These are phyloP conservation scores for Calameuta idolon DNA, from an alignment of 2,888 invertebrate genomes.

Conservation along the genomic window DNA sequence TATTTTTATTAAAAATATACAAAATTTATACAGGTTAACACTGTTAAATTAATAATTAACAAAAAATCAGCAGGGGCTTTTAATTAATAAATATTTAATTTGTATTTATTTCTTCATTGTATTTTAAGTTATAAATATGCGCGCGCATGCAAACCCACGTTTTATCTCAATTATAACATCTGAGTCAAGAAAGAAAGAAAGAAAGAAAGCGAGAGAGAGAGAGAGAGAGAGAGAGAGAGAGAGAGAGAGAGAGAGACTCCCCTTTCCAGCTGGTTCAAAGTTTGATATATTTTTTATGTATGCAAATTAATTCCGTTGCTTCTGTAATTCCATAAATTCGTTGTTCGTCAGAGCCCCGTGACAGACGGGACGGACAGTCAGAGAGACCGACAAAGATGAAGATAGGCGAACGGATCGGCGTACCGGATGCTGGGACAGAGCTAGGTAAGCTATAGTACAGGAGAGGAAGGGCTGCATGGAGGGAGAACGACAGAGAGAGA, in stretches of 20 bases:
- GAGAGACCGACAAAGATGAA: slow-evolving; percentile 9
- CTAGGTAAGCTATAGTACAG: slow-evolving; percentile 28
- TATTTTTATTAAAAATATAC: too few species aligned
- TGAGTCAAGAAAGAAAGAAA: background rate
- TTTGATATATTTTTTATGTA: slow-evolving; percentile 48
- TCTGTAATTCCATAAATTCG: slow-evolving; percentile 58
- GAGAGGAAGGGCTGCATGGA: slow-evolving; percentile 12
- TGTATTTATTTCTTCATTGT: too few species aligned
- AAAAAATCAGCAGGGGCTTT: too few species aligned
- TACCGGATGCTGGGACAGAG: slow-evolving; percentile 51
- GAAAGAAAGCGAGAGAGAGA: background rate
- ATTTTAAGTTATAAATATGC: background rate
- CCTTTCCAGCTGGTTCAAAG: slow-evolving; percentile 33
- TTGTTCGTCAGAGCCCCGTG: slow-evolving; percentile 50
- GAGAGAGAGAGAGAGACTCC: background rate
- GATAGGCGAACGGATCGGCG: slow-evolving; percentile 25
- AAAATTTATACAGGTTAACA: too few species aligned
- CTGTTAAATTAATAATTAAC: too few species aligned
- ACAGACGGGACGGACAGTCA: slow-evolving; percentile 42
- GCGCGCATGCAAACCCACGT: background rate
- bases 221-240: background rate
- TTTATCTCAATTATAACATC: background rate
- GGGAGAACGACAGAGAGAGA: slow-evolving; percentile 16
- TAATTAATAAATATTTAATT: too few species aligned
- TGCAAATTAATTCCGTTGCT: slow-evolving; percentile 56